Conservation (phyloP, 2,888 invertebrate species). For the Synanthedon tipuliformis region DNA sequence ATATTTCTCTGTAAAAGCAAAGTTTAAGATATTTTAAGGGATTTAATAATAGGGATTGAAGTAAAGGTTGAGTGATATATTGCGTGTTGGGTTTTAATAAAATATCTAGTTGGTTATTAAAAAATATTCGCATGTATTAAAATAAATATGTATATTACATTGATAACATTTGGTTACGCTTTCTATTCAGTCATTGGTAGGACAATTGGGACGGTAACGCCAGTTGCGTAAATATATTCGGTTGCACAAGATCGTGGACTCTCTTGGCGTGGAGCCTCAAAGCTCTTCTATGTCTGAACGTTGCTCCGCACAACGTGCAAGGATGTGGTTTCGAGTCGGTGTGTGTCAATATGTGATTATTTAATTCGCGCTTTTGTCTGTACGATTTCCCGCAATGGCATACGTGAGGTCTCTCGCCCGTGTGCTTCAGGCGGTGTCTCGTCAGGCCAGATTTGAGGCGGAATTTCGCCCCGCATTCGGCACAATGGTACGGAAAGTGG, state of each 20-base stretch:
- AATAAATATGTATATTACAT: background rate
- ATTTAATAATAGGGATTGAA: background rate
- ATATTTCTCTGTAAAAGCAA: conserved; percentile 18
- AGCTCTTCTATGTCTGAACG: conserved; percentile 67
- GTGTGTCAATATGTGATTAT: conserved; percentile 65
- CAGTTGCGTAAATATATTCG: background rate
- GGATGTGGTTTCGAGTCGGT: conserved; percentile 65
- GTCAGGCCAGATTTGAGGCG: conserved; percentile 67
- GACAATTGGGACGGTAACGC: background rate
- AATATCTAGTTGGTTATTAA: background rate
- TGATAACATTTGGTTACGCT: background rate
- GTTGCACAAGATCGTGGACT: conserved; percentile 37
- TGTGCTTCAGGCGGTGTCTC: conserved; percentile 71
- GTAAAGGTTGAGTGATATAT: no score
- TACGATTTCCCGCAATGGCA: conserved; percentile 72
- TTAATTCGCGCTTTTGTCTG: conserved; percentile 71
- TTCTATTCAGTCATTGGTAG: background rate
- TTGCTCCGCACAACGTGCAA: conserved; percentile 66
- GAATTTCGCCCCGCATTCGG: conserved; percentile 72
- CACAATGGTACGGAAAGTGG: conserved; percentile 68
- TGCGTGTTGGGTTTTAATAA: background rate
- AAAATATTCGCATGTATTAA: background rate
- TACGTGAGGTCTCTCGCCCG: conserved; percentile 72
- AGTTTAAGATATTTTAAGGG: background rate
- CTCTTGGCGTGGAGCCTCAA: conserved; percentile 56